These are phyloP conservation scores for Fulmarus glacialis DNA, from an alignment of 2,113 vertebrate genomes.

Conservation along the genomic window DNA sequence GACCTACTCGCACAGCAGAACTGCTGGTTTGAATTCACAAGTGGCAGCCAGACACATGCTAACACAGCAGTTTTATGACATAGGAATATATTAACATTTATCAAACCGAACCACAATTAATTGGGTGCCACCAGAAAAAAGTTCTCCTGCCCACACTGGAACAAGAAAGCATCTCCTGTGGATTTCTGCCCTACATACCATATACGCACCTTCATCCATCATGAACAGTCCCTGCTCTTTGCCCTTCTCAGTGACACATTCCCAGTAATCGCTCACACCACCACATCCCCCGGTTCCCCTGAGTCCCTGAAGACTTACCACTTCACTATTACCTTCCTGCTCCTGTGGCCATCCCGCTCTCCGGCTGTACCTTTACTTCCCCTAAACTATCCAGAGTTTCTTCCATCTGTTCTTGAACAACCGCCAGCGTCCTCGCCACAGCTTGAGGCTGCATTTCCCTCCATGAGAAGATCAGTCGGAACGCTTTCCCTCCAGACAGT, in stretches of 20 bases:
- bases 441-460: neutral
- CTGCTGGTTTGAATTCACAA: neutral
- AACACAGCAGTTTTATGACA: neutral
- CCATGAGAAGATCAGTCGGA: neutral
- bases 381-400: neutral
- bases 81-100: conserved; percentile 26
- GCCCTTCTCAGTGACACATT: neutral
- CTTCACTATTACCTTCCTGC: neutral
- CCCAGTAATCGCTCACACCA: neutral
- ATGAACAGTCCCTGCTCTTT: neutral
- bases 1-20: conserved; percentile 5
- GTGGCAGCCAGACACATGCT: conserved; percentile 27
- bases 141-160: neutral
- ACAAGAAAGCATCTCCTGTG: neutral
- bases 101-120: conserved; percentile 23
- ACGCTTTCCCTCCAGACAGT: neutral
- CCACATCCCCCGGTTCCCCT: neutral
- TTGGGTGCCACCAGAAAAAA: neutral
- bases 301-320: neutral
- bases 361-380: neutral
- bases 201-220: neutral
- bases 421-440: neutral
- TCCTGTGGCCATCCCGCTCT: neutral
- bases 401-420: neutral
- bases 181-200: neutral